Conservation (phyloP, 2,113 vertebrate genomes). For the Zosterops hypoxanthus region DNA sequence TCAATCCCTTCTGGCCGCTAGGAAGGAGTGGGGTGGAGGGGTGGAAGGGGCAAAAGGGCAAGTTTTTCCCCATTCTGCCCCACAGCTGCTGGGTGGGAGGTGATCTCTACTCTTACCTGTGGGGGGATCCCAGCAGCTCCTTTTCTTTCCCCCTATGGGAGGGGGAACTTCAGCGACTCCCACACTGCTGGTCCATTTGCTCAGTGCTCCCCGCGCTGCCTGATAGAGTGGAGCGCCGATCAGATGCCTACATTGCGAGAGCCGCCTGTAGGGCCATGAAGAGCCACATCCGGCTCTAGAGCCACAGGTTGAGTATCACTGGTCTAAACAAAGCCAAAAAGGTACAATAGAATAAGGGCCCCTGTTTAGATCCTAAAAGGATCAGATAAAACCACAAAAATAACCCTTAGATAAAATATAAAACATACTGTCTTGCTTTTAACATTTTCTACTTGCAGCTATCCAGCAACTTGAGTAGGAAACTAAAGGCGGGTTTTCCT, state of each 20-base stretch:
- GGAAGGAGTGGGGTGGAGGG: constrained; percentile 54
- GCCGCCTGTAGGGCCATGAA: constrained; percentile 77
- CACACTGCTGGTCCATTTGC: constrained; percentile 76
- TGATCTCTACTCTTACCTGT: constrained; percentile 77
- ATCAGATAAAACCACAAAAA: constrained; percentile 76
- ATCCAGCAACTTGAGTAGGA: constrained; percentile 59
- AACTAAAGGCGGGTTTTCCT: constrained; percentile 69
- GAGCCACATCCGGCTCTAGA: constrained; percentile 77
- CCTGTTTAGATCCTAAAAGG: constrained; percentile 73
- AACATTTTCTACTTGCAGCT: constrained; percentile 68
- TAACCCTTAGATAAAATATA: constrained; percentile 73
- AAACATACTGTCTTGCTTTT: constrained; percentile 70
- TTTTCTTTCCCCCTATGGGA: constrained; percentile 77
- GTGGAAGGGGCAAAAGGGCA: constrained; percentile 60
- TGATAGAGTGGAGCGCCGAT: constrained; percentile 76
- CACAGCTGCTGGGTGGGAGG: constrained; percentile 72
- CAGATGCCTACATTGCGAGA: constrained; percentile 77
- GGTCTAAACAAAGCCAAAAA: constrained; percentile 79
- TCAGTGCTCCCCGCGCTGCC: constrained; percentile 76
- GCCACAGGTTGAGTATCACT: constrained; percentile 79
- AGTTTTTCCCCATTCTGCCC: constrained; percentile 65
- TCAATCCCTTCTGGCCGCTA: constrained; percentile 60
- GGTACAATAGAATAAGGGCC: constrained; percentile 78
- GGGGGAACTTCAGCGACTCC: constrained; percentile 76
- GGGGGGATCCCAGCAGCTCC: constrained; percentile 76